These are phyloP conservation scores for Leptatherina wallacei DNA, from an alignment of 2,797 vertebrate species.

Conservation along the genomic window DNA sequence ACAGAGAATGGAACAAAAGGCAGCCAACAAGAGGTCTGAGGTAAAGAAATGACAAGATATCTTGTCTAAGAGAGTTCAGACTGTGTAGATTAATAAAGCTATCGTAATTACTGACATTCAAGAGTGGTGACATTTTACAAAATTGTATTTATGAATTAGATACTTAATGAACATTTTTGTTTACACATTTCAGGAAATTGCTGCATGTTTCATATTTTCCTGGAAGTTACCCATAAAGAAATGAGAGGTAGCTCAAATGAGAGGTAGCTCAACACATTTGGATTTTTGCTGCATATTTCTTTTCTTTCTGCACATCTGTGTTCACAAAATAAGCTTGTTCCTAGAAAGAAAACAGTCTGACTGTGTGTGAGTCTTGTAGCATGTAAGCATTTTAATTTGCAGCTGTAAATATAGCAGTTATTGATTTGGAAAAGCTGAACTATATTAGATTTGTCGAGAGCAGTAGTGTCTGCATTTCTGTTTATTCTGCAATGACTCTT, in stretches of 20 bases:
- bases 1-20: not conserved
- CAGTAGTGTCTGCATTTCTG: conserved; percentile 2
- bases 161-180: no score
- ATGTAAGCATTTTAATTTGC: conserved; percentile 23
- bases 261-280: no score
- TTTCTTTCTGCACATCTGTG: not conserved
- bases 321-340: not conserved
- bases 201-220: no score
- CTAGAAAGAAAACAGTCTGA: conserved; percentile 12
- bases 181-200: no score
- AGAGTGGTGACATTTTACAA: no score
- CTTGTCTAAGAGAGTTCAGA: not conserved
- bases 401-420: conserved; percentile 18
- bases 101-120: not conserved
- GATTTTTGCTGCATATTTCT: not conserved
- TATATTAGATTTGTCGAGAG: conserved; percentile 20
- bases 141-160: not conserved
- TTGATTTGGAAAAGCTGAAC: conserved; percentile 34
- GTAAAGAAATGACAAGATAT: not conserved
- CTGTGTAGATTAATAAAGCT: not conserved
- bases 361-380: not conserved
- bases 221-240: no score
- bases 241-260: no score
- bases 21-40: not conserved
- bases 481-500: conserved; percentile 4